These are phyloP conservation scores for Andrena chrysosceles DNA, from an alignment of 2,888 invertebrate species.

Conservation along the genomic window DNA sequence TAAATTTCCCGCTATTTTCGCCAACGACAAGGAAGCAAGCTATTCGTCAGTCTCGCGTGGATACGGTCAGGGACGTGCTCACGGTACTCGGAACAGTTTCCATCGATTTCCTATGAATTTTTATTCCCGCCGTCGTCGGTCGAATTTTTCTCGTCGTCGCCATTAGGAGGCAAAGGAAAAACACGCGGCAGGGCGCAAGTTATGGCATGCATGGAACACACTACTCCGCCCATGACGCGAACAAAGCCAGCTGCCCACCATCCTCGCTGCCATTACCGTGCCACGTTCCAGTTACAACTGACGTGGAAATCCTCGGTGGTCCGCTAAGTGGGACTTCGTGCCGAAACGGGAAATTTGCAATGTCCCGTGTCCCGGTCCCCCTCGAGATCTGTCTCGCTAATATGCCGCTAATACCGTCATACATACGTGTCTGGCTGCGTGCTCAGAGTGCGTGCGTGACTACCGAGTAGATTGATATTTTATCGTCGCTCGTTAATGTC, in stretches of 20 bases:
- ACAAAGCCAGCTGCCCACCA: slow-evolving; percentile 24
- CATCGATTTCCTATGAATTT: slow-evolving; percentile 3
- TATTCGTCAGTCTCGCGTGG: background rate
- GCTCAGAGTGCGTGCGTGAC: slow-evolving; percentile 12
- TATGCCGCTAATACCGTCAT: slow-evolving; percentile 45
- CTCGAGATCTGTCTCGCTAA: slow-evolving; percentile 46
- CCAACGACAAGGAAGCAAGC: background rate
- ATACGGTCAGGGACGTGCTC: background rate
- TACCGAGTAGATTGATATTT: slow-evolving; percentile 46
- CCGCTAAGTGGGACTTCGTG: slow-evolving; percentile 70
- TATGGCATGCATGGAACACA: slow-evolving; percentile 30
- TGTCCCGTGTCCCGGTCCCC: slow-evolving; percentile 62
- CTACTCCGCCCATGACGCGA: slow-evolving; percentile 27
- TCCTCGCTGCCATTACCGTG: slow-evolving; percentile 8
- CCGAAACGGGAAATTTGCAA: slow-evolving; percentile 75
- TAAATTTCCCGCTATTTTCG: no score
- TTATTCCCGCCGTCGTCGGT: background rate
- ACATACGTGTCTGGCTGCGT: slow-evolving; percentile 1
- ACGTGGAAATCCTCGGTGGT: slow-evolving; percentile 73
- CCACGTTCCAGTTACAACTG: slow-evolving; percentile 53
- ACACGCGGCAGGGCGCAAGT: background rate
- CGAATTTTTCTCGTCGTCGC: background rate
- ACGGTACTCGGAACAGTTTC: background rate
- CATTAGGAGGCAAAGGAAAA: background rate
- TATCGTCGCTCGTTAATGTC: slow-evolving; percentile 48